phyloP scores from a whole-genome alignment of 1,140 invertebrate species.

The Platyscapa corneri region DNA sequence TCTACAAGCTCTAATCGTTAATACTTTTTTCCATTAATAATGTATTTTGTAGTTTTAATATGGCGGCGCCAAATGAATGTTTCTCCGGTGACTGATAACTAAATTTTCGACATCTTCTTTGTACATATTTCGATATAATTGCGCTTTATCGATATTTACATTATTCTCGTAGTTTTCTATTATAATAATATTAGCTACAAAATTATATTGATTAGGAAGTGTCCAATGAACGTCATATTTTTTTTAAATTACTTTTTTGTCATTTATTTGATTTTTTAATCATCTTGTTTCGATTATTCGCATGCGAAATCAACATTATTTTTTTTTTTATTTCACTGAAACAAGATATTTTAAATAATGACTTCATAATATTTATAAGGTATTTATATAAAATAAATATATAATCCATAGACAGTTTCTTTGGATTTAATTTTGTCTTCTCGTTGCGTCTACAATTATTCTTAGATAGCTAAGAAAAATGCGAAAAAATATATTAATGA shows the following conservation, averaged over 20 bases:
- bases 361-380: conserved; percentile 38
- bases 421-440: conserved; percentile 25
- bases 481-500: conserved; percentile 14
- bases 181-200: conserved; percentile 14
- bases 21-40: conserved; percentile 18
- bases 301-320: background rate
- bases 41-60: conserved; percentile 15
- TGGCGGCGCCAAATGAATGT: conserved; percentile 15
- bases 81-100: conserved; percentile 34
- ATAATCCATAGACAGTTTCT: conserved; percentile 28
- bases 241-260: background rate
- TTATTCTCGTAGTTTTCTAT: background rate
- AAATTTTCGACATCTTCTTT: conserved; percentile 19
- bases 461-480: conserved; percentile 25
- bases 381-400: conserved; percentile 41
- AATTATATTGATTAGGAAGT: conserved; percentile 27
- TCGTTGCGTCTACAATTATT: conserved; percentile 25
- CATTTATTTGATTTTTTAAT: conserved; percentile 10
- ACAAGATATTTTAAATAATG: conserved; percentile 27
- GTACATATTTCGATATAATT: conserved; percentile 40
- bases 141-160: conserved; percentile 19
- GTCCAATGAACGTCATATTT: conserved; percentile 9
- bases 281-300: background rate
- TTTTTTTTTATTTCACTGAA: conserved; percentile 7
- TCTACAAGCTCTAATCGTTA: background rate